These are phyloP conservation scores for Arnoldichthys spilopterus DNA, from an alignment of 2,797 vertebrate species.

Conservation along the genomic window DNA sequence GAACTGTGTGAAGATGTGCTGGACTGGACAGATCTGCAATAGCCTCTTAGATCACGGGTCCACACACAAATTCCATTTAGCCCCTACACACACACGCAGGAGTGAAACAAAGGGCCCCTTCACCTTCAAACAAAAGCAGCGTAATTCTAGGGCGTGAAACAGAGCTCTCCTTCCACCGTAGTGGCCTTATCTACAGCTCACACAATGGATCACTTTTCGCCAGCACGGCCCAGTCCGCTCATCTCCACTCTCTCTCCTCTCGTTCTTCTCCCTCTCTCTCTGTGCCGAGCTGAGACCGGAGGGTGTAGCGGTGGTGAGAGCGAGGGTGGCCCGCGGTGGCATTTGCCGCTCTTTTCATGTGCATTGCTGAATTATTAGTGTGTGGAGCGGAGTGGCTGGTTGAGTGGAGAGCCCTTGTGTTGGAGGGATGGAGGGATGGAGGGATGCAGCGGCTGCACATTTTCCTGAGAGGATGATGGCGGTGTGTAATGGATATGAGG, in stretches of 20 bases:
- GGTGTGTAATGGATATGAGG: constrained; percentile 42
- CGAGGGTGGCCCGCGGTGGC: constrained; percentile 38
- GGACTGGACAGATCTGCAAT: too few relatives aligned
- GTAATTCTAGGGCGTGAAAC: constrained; percentile 81
- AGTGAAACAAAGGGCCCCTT: constrained; percentile 75
- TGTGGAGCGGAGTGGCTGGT: constrained; percentile 65
- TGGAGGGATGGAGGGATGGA: constrained; percentile 6
- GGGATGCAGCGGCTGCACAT: constrained; percentile 7
- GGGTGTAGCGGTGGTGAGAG: constrained; percentile 20
- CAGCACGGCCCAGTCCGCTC: constrained; percentile 67
- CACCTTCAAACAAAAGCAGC: constrained; percentile 80
- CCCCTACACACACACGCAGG: constrained; percentile 28
- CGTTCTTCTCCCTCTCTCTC: constrained; percentile 48
- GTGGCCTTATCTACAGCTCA: constrained; percentile 79
- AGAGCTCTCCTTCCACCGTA: constrained; percentile 78
- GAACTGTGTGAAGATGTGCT: neutral
- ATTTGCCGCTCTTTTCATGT: constrained; percentile 54
- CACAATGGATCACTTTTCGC: constrained; percentile 82
- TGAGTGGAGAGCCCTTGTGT: constrained; percentile 11
- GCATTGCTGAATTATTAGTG: constrained; percentile 72
- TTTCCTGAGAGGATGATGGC: constrained; percentile 36
- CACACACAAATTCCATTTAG: constrained; percentile 26
- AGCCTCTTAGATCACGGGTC: too few relatives aligned
- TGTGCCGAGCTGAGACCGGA: constrained; percentile 38
- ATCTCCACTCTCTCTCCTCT: constrained; percentile 63